Evolutionary conservation across 2,888 invertebrate genomes (phyloP).

Genomic region (Drosophila anomalata): DNA sequence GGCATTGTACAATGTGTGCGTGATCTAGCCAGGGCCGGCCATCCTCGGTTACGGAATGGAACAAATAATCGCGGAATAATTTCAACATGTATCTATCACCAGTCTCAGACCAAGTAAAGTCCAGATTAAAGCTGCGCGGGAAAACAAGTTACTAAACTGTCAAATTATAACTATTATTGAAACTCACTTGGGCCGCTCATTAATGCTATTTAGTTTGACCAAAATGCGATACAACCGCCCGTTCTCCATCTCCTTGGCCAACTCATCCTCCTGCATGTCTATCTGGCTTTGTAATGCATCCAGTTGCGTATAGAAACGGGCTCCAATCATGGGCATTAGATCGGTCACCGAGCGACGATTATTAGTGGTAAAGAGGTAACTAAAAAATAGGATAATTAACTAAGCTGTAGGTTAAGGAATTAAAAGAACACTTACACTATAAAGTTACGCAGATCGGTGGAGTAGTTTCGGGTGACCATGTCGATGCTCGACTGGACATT

Average conservation of each 20-base stretch:
- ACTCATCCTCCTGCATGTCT: conserved; percentile 95
- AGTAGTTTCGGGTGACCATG: conserved; percentile 94
- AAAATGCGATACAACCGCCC: conserved; percentile 95
- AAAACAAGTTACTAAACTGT: conserved; percentile 6
- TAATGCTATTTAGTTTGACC: conserved; percentile 96
- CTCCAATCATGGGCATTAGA: conserved; percentile 99
- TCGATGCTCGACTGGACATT: conserved; percentile 95
- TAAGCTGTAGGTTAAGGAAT: no score
- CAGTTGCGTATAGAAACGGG: conserved; percentile 97
- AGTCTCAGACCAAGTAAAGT: conserved; percentile 98
- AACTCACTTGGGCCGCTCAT: conserved; percentile 96
- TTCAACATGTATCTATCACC: conserved; percentile 99
- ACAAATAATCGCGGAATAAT: conserved; percentile 98
- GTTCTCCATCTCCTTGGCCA: conserved; percentile 97
- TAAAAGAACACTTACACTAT: conserved; percentile 88
- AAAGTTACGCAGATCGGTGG: conserved; percentile 96
- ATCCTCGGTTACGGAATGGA: conserved; percentile 97
- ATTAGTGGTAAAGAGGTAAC: conserved; percentile 89
- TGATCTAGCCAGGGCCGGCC: conserved; percentile 98
- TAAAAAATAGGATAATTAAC: conserved; percentile 72
- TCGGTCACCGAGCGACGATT: conserved; percentile 93
- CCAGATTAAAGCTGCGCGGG: conserved; percentile 90
- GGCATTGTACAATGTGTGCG: conserved; percentile 96
- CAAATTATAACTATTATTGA: not conserved
- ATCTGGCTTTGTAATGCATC: conserved; percentile 94